These are phyloP conservation scores for Melanotaenia boesemani DNA, from an alignment of 2,797 vertebrate genomes.

Conservation along the genomic window DNA sequence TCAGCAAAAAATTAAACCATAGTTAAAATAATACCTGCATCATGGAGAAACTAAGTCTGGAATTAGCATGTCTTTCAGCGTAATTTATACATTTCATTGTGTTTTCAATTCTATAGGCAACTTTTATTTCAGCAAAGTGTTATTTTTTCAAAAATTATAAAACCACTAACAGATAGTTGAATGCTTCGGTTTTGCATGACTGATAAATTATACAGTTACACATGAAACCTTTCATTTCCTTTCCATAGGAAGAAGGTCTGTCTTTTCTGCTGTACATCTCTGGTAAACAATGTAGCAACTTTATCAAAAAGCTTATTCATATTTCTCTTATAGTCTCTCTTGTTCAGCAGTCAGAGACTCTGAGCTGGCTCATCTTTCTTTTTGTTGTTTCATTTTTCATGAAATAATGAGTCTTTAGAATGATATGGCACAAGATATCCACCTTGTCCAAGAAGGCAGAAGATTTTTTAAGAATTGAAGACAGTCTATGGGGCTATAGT, in stretches of 20 bases:
- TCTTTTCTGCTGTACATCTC: constrained; percentile 22
- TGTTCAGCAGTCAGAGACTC: constrained; percentile 38
- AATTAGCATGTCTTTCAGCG: constrained; percentile 33
- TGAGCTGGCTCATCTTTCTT: constrained; percentile 51
- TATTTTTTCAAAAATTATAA: constrained; percentile 8
- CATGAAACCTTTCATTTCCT: constrained; percentile 30
- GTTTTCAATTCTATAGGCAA: background rate
- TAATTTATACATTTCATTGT: background rate
- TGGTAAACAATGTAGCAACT: constrained; percentile 26
- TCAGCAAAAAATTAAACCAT: constrained; percentile 24
- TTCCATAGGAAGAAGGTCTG: constrained; percentile 12
- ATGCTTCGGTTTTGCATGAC: constrained; percentile 30
- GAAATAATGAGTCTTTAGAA: constrained; percentile 64
- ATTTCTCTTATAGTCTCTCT: constrained; percentile 45
- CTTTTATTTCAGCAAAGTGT: background rate
- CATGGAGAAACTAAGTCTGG: constrained; percentile 18
- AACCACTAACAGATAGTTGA: constrained; percentile 24
- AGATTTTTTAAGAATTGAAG: constrained; percentile 32
- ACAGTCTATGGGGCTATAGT: constrained; percentile 36
- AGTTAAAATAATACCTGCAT: constrained; percentile 23
- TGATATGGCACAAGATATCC: constrained; percentile 69
- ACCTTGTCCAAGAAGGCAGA: constrained; percentile 24
- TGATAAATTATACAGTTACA: constrained; percentile 42
- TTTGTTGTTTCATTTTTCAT: constrained; percentile 36
- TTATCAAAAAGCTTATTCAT: constrained; percentile 24